These are phyloP conservation scores for Ametastegia equiseti DNA, from an alignment of 2,888 invertebrate genomes.

Conservation along the genomic window DNA sequence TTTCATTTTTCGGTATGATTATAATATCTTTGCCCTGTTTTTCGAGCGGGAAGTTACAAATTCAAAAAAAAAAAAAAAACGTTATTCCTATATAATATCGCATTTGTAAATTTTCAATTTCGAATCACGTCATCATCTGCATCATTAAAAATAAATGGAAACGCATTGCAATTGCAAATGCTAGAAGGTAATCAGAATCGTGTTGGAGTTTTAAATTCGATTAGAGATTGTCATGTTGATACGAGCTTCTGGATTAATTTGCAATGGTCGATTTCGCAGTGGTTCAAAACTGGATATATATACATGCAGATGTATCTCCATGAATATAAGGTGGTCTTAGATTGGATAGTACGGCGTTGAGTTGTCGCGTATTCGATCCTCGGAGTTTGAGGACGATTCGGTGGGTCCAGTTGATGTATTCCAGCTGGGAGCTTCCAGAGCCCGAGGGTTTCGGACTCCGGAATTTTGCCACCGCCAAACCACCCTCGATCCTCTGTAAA, in stretches of 20 bases:
- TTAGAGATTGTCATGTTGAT: not conserved
- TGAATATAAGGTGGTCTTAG: not conserved
- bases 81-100: too few species aligned
- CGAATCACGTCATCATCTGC: too few species aligned
- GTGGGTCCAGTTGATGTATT: slow-evolving; percentile 4
- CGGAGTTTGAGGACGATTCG: not conserved
- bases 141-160: too few species aligned
- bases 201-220: not conserved
- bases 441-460: not conserved
- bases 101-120: too few species aligned
- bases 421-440: not conserved
- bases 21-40: too few species aligned
- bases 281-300: not conserved
- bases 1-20: too few species aligned
- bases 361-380: not conserved
- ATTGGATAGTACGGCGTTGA: not conserved
- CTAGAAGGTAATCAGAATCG: too few species aligned
- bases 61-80: too few species aligned
- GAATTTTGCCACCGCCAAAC: not conserved
- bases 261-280: not conserved
- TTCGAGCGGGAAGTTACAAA: too few species aligned
- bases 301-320: not conserved
- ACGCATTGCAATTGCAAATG: too few species aligned
- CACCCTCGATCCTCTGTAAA: slow-evolving; percentile 12
- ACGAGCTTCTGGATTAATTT: not conserved